Percentiles rank a stretch among this genome's conserved stretches.
Evolutionary conservation across 2,113 vertebrate genomes (phyloP).

Genomic region (Hyperoodon ampullatus): DNA sequence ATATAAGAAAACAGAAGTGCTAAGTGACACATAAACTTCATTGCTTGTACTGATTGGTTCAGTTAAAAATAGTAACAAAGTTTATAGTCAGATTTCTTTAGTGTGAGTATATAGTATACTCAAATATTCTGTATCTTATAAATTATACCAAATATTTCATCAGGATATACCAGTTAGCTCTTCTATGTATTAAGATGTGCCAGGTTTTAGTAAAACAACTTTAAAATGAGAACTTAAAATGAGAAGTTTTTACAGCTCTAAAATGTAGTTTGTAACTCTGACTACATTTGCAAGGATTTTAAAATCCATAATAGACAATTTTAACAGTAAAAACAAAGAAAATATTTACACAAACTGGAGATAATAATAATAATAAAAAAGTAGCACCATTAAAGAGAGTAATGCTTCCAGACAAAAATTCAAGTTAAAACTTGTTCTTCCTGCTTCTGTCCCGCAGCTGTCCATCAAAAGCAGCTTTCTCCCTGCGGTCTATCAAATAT

Average conservation of each 20-base stretch:
- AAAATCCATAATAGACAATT: constrained; percentile 67
- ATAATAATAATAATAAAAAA: constrained; percentile 72
- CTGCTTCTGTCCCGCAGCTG: constrained; percentile 89
- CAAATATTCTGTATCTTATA: constrained; percentile 71
- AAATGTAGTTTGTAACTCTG: constrained; percentile 62
- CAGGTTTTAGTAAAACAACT: constrained; percentile 57
- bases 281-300: not conserved
- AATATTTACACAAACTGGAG: constrained; percentile 72
- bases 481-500: constrained; percentile 97
- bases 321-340: constrained; percentile 69
- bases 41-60: constrained; percentile 78
- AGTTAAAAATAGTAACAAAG: constrained; percentile 80
- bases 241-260: constrained; percentile 41
- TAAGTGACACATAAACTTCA: constrained; percentile 47
- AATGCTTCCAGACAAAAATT: constrained; percentile 82
- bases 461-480: constrained; percentile 92
- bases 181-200: constrained; percentile 54
- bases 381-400: constrained; percentile 71
- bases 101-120: constrained; percentile 71
- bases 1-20: constrained; percentile 44
- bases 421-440: constrained; percentile 91
- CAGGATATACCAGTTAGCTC: constrained; percentile 76
- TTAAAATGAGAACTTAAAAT: constrained; percentile 75
- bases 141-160: constrained; percentile 81
- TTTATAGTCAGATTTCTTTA: constrained; percentile 67